Percentiles rank a stretch among this genome's conserved stretches.
Conservation (phyloP, 1,140 invertebrate species). For the Plutomurus gul region DNA sequence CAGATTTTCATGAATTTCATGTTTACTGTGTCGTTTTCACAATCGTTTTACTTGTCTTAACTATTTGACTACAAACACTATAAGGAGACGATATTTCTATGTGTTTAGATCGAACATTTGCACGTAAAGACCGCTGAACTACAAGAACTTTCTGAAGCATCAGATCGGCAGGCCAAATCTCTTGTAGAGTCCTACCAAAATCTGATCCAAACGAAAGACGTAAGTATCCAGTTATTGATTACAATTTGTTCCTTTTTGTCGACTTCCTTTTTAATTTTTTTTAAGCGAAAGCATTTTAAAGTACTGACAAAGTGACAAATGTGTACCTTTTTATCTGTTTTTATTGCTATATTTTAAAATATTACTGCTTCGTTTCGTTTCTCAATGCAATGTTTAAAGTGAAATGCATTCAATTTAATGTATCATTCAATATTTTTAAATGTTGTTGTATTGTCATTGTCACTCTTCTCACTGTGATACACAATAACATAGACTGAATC, state of each 20-base stretch:
- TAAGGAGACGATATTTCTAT: background rate
- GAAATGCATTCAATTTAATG: too few species aligned
- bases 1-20: background rate
- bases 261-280: background rate
- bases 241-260: background rate
- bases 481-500: too few species aligned
- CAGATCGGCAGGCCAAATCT: slow-evolving; percentile 39
- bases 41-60: too few species aligned
- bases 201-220: slow-evolving; percentile 44
- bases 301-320: background rate
- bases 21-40: background rate
- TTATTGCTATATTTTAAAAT: too few species aligned
- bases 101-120: slow-evolving; percentile 39
- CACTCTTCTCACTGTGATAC: too few species aligned
- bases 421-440: too few species aligned
- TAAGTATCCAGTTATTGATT: background rate
- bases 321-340: background rate
- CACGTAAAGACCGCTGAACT: background rate
- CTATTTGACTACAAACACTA: background rate
- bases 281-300: background rate
- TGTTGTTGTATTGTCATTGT: too few species aligned
- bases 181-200: slow-evolving; percentile 43
- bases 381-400: too few species aligned
- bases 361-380: too few species aligned
- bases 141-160: slow-evolving; percentile 37